Evolutionary conservation across 2,888 invertebrate genomes (phyloP).

Genomic region (Ferrisia virgata): DNA sequence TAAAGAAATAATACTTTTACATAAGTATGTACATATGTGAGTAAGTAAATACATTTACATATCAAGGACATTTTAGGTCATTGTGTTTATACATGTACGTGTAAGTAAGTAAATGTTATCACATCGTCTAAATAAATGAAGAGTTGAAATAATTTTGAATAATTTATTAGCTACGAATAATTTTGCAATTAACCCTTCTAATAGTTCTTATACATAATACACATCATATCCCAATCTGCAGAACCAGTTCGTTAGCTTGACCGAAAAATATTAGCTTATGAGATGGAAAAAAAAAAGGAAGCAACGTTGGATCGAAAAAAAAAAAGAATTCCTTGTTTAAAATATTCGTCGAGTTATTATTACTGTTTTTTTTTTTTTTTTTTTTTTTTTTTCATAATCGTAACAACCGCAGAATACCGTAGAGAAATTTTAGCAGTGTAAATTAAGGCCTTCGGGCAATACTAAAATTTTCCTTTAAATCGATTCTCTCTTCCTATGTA

Average conservation of each 20-base stretch:
- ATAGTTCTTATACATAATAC: too few species aligned
- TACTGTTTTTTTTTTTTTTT: too few species aligned
- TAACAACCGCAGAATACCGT: background rate
- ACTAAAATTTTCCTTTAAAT: background rate
- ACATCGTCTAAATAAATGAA: conserved; percentile 30
- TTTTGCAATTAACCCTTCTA: background rate
- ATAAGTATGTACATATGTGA: too few species aligned
- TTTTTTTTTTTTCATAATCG: too few species aligned
- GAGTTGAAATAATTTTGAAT: conserved; percentile 24
- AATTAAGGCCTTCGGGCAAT: background rate
- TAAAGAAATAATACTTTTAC: background rate
- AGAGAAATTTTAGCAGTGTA: background rate
- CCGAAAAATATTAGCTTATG: background rate
- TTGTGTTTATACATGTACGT: too few species aligned
- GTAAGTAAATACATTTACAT: background rate
- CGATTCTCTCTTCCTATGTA: background rate
- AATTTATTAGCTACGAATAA: conserved; percentile 24
- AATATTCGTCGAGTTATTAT: background rate
- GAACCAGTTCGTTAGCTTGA: conserved; percentile 19
- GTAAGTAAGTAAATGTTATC: conserved; percentile 22
- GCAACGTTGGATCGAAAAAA: background rate
- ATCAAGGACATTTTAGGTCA: conserved; percentile 24
- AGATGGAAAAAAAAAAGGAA: background rate
- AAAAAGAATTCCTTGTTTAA: background rate
- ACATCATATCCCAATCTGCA: background rate